These are phyloP conservation scores for Acrobasis consociella DNA, from an alignment of 2,888 invertebrate species.

Conservation along the genomic window DNA sequence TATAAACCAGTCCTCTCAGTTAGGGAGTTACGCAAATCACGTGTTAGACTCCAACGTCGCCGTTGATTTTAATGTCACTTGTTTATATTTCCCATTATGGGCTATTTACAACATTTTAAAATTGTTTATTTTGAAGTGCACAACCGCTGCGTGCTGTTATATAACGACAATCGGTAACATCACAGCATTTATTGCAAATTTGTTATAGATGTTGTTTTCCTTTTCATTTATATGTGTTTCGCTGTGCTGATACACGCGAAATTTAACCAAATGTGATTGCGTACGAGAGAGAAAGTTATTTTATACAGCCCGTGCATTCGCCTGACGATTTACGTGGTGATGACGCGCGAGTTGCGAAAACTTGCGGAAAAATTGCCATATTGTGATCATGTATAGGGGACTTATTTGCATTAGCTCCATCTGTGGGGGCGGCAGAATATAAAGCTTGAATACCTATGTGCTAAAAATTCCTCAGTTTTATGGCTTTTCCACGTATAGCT, in stretches of 20 bases:
- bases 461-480: neutral
- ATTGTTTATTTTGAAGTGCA: slow-evolving; percentile 6
- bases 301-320: slow-evolving; percentile 52
- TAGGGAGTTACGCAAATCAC: slow-evolving; percentile 1
- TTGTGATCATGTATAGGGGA: slow-evolving; percentile 16
- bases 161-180: neutral
- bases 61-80: slow-evolving; percentile 20
- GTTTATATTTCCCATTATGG: slow-evolving; percentile 2
- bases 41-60: slow-evolving; percentile 3
- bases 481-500: neutral
- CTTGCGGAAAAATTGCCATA: slow-evolving; percentile 42
- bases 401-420: slow-evolving; percentile 19
- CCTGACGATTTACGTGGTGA: slow-evolving; percentile 53
- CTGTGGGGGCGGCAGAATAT: neutral
- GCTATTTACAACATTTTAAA: slow-evolving; percentile 1
- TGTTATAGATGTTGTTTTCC: neutral
- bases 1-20: slow-evolving; percentile 13
- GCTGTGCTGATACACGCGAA: slow-evolving; percentile 46
- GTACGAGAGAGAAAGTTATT: slow-evolving; percentile 63
- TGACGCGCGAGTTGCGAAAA: slow-evolving; percentile 62
- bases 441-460: neutral
- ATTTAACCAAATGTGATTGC: slow-evolving; percentile 61
- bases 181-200: neutral
- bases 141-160: neutral
- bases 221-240: slow-evolving; percentile 23